Evolutionary conservation across 2,113 vertebrate species (phyloP).

Genomic region (Psilopsiagon aymara): DNA sequence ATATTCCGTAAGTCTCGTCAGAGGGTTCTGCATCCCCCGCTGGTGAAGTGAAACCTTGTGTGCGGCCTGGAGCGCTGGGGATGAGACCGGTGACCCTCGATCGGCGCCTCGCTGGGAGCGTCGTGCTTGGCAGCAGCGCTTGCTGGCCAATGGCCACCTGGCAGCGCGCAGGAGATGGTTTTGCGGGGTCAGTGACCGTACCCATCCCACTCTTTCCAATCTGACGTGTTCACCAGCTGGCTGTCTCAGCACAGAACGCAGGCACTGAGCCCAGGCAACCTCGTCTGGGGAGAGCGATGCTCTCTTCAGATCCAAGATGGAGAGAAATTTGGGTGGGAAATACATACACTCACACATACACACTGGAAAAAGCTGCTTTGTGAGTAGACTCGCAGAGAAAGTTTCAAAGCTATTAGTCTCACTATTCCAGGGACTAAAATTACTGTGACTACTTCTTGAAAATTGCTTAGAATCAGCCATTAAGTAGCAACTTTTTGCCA

Average conservation of each 20-base stretch:
- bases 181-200: fast-evolving
- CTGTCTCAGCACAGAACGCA: not conserved
- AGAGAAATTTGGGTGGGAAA: not conserved
- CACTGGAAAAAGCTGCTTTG: not conserved
- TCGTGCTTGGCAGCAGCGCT: not conserved
- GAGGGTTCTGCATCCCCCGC: not conserved
- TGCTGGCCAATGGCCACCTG: not conserved
- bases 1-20: fast-evolving
- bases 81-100: not conserved
- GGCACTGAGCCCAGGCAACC: fast-evolving
- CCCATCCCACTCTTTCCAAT: fast-evolving
- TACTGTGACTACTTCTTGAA: not conserved
- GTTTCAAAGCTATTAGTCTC: not conserved
- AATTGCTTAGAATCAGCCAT: not conserved
- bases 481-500: not conserved
- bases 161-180: fast-evolving
- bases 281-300: not conserved
- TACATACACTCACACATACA: fast-evolving
- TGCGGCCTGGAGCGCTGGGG: fast-evolving
- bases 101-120: fast-evolving
- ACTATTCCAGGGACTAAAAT: not conserved
- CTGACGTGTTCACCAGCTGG: fast-evolving
- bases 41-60: fast-evolving
- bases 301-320: not conserved
- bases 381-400: not conserved